phyloP scores from a whole-genome alignment of 2,113 vertebrate genomes.

The Motacilla alba region DNA sequence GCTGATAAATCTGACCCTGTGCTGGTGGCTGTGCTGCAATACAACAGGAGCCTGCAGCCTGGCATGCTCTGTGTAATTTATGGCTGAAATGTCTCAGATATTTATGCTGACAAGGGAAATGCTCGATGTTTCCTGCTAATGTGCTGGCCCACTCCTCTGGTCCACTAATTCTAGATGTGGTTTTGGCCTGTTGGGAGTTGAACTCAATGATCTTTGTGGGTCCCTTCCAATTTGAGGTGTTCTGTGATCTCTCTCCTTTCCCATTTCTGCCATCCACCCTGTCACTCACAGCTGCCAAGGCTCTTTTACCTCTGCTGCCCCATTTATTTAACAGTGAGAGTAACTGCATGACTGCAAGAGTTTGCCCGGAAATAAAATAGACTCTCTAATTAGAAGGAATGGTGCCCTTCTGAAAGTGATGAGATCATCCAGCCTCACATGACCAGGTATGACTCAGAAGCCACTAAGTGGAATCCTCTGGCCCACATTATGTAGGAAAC shows the following conservation, averaged over 20 bases:
- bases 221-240: neutral
- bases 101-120: conserved; percentile 4
- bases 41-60: neutral
- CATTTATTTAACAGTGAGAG: neutral
- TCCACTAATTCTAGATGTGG: neutral
- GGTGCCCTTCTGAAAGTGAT: neutral
- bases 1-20: neutral
- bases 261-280: neutral
- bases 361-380: neutral
- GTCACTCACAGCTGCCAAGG: neutral
- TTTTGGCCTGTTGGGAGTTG: neutral
- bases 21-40: neutral
- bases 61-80: neutral
- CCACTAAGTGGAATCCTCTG: neutral
- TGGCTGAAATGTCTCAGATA: neutral
- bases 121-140: neutral
- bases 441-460: neutral
- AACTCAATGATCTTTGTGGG: neutral
- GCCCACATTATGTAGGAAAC: neutral
- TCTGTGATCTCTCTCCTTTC: neutral
- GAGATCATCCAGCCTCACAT: neutral
- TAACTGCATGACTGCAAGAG: neutral
- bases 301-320: neutral
- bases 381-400: neutral
- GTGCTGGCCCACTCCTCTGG: neutral